These are phyloP conservation scores for Noctilio leporinus DNA, from an alignment of 2,113 vertebrate genomes.

Conservation along the genomic window DNA sequence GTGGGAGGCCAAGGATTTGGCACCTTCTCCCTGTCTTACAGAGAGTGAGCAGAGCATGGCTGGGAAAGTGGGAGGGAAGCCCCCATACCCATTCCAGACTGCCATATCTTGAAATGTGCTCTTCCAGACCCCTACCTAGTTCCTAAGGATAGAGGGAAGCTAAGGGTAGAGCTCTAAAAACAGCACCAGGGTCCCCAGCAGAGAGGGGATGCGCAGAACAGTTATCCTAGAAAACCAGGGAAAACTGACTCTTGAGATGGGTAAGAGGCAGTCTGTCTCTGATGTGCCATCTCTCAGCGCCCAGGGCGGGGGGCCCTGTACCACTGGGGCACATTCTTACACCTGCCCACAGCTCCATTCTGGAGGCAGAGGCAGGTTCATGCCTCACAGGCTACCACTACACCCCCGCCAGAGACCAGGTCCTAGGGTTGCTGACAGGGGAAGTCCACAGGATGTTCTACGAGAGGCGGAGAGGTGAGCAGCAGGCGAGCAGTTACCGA, in stretches of 20 bases:
- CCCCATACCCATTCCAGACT: background rate
- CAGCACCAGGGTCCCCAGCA: background rate
- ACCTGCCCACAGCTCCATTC: background rate
- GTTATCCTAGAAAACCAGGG: background rate
- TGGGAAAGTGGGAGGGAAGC: background rate
- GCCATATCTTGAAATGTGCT: conserved; percentile 13
- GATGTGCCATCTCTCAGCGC: background rate
- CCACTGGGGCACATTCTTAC: accelerated
- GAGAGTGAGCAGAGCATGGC: background rate
- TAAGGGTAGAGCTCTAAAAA: background rate
- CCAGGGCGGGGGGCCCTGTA: background rate
- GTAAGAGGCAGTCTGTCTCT: background rate
- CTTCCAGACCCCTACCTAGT: background rate
- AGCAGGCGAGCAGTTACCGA: background rate
- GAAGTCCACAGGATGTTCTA: background rate
- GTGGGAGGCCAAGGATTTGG: background rate
- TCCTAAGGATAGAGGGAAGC: conserved; percentile 7
- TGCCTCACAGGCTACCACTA: background rate
- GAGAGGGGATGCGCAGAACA: background rate
- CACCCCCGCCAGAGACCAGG: background rate
- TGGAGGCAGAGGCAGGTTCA: background rate
- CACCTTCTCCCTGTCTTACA: background rate
- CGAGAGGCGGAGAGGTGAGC: background rate
- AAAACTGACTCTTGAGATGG: background rate
- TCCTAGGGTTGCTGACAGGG: background rate